phyloP scores from a whole-genome alignment of 2,113 vertebrate genomes.

The Tursiops truncatus region DNA sequence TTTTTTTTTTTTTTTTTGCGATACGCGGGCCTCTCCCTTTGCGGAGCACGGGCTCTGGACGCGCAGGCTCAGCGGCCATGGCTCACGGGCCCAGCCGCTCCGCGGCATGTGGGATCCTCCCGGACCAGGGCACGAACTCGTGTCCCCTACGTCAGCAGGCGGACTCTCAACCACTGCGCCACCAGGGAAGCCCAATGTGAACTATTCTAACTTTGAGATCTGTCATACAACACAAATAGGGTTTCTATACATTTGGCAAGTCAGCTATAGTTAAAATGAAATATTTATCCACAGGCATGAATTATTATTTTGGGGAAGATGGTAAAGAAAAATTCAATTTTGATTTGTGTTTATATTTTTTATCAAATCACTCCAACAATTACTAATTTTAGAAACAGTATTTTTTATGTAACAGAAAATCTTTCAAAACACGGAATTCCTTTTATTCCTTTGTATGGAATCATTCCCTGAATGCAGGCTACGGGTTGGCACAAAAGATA shows the following conservation, averaged over 20 bases:
- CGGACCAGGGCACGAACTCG: too few relatives aligned
- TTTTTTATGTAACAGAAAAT: neutral
- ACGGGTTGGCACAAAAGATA: neutral
- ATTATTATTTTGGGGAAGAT: neutral
- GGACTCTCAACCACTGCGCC: too few relatives aligned
- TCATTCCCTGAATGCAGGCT: neutral
- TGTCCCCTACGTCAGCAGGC: too few relatives aligned
- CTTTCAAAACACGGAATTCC: neutral
- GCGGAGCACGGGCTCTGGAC: too few relatives aligned
- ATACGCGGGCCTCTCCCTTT: too few relatives aligned
- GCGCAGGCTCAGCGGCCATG: too few relatives aligned
- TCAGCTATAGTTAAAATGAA: neutral
- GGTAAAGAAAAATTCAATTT: conserved; percentile 4
- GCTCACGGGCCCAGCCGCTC: too few relatives aligned
- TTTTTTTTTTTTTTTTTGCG: too few relatives aligned
- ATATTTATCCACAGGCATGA: neutral
- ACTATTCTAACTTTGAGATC: neutral
- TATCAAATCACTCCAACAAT: neutral
- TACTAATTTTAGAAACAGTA: neutral
- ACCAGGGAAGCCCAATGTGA: neutral
- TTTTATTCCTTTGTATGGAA: neutral
- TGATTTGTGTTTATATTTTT: neutral
- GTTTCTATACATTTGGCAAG: neutral
- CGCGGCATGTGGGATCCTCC: too few relatives aligned
- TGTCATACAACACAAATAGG: neutral